These are phyloP conservation scores for Ectemnius continuus DNA, from an alignment of 2,888 invertebrate genomes.

Conservation along the genomic window DNA sequence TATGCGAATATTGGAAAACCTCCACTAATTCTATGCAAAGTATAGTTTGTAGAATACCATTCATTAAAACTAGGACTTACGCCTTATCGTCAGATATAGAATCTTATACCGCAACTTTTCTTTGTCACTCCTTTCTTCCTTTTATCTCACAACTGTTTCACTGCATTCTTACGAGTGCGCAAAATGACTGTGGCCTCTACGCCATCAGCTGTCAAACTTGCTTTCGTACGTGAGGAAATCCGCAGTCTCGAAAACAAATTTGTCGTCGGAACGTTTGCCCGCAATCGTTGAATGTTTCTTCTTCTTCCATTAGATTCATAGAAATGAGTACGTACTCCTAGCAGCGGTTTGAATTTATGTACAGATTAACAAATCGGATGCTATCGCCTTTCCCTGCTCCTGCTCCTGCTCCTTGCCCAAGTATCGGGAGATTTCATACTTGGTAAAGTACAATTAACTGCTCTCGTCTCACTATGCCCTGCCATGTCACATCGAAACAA, in stretches of 20 bases:
- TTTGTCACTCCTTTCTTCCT: background rate
- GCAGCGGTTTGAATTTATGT: conserved; percentile 52
- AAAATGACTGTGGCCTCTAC: conserved; percentile 31
- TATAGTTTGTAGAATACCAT: conserved; percentile 86
- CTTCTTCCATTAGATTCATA: conserved; percentile 31
- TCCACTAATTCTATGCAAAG: conserved; percentile 95
- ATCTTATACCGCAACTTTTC: conserved; percentile 24
- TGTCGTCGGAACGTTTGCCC: conserved; percentile 7
- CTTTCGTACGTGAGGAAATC: conserved; percentile 4
- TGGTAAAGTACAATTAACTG: conserved; percentile 44
- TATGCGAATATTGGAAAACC: conserved; percentile 86
- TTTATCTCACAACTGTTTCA: conserved; percentile 24
- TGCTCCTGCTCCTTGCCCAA: conserved; percentile 10
- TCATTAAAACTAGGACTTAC: conserved; percentile 59
- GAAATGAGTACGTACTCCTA: conserved; percentile 39
- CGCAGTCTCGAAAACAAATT: conserved; percentile 24
- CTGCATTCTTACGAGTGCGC: conserved; percentile 12
- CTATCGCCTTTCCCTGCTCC: background rate
- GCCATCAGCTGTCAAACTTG: conserved; percentile 19
- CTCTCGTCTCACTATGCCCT: conserved; percentile 52
- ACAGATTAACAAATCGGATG: conserved; percentile 48
- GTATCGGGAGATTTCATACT: conserved; percentile 34
- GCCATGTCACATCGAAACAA: conserved; percentile 54
- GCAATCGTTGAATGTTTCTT: too few species aligned
- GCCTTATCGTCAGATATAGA: conserved; percentile 32